phyloP scores from a whole-genome alignment of 2,888 invertebrate genomes.

The Diarsia mendica region DNA sequence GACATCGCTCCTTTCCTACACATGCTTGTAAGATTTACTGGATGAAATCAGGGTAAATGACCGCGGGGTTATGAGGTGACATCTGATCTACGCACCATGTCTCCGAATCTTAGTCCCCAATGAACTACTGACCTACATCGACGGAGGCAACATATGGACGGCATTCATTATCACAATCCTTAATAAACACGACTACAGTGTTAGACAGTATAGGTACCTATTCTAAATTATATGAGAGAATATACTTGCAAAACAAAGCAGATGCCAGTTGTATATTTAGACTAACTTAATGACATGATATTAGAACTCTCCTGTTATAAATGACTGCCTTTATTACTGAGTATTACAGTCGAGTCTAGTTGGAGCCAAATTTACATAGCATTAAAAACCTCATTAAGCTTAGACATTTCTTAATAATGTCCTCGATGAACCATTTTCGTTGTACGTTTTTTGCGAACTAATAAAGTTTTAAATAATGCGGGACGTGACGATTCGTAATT shows the following conservation, averaged over 20 bases:
- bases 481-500: slow-evolving; percentile 37
- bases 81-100: slow-evolving; percentile 14
- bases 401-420: slow-evolving; percentile 59
- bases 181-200: slow-evolving; percentile 15
- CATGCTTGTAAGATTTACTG: slow-evolving; percentile 1
- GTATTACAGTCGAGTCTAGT: slow-evolving; percentile 45
- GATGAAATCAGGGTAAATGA: slow-evolving; percentile 19
- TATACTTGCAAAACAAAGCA: slow-evolving; percentile 49
- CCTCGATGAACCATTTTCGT: slow-evolving; percentile 51
- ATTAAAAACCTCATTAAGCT: slow-evolving; percentile 59
- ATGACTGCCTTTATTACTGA: slow-evolving; percentile 54
- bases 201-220: not conserved
- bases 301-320: slow-evolving; percentile 57
- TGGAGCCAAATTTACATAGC: slow-evolving; percentile 55
- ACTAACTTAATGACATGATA: slow-evolving; percentile 55
- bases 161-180: slow-evolving; percentile 26
- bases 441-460: slow-evolving; percentile 48
- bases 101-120: not conserved
- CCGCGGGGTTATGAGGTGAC: slow-evolving; percentile 24
- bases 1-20: not conserved
- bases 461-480: slow-evolving; percentile 45
- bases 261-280: slow-evolving; percentile 46
- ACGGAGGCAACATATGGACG: slow-evolving; percentile 16
- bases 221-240: slow-evolving; percentile 28
- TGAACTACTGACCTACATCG: slow-evolving; percentile 45